These are phyloP conservation scores for Phaetusa simplex DNA, from an alignment of 2,113 vertebrate genomes.

Conservation along the genomic window DNA sequence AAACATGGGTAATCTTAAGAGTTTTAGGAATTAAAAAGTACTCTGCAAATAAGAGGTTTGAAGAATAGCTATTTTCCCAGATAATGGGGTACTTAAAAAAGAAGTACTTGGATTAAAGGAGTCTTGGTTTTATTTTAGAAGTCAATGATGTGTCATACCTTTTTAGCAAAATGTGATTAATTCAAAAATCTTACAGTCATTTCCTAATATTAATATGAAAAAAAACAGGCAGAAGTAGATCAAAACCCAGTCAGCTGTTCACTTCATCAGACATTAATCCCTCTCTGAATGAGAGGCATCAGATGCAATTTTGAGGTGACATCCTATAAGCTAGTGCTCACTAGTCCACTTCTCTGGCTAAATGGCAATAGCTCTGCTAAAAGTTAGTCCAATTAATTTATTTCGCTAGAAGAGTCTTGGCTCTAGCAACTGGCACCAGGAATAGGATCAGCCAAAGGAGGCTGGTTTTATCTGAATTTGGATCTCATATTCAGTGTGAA, in stretches of 20 bases:
- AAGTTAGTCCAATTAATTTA: not conserved
- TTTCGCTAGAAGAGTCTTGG: not conserved
- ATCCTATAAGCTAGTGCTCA: not conserved
- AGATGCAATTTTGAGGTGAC: not conserved
- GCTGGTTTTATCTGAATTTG: not conserved
- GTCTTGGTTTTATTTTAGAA: constrained; percentile 26
- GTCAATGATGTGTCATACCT: not conserved
- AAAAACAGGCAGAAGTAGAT: not conserved
- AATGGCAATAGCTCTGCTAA: not conserved
- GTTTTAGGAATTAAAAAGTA: not conserved
- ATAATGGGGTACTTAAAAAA: constrained; percentile 19
- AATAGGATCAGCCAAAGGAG: not conserved
- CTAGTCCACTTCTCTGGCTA: not conserved
- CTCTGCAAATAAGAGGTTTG: not conserved
- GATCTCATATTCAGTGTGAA: not conserved
- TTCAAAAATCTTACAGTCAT: not conserved
- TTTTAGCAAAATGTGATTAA: constrained; percentile 38
- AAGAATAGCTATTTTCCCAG: constrained; percentile 13
- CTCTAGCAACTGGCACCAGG: not conserved
- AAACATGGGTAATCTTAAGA: not conserved
- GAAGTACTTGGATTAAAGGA: constrained; percentile 6
- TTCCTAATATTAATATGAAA: not conserved
- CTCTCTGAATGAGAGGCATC: not conserved
- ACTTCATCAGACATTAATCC: not conserved
- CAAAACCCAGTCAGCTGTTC: not conserved